Conservation (phyloP, 2,113 vertebrate species). For the Cinclus cinclus region DNA sequence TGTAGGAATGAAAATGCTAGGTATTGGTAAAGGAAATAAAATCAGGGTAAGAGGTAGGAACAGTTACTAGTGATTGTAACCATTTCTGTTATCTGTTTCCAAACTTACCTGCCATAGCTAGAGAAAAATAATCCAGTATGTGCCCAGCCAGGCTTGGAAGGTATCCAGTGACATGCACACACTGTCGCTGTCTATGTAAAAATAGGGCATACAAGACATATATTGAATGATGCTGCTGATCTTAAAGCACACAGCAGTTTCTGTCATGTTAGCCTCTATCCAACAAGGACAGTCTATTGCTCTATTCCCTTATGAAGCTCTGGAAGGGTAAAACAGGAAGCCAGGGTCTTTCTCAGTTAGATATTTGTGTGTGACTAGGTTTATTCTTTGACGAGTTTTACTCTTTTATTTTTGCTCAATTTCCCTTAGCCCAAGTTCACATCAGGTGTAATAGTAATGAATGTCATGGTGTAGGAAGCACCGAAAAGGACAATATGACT, state of each 20-base stretch:
- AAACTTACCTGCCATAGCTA: not conserved
- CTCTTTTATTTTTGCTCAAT: not conserved
- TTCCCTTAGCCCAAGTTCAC: not conserved
- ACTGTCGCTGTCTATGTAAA: not conserved
- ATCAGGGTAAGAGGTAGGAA: not conserved
- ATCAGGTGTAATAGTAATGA: not conserved
- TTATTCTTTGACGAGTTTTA: not conserved
- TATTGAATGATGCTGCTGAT: not conserved
- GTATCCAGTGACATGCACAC: not conserved
- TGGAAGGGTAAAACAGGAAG: not conserved
- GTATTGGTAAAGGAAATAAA: not conserved
- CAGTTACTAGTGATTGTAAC: not conserved
- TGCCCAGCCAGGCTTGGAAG: not conserved
- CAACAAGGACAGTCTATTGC: not conserved
- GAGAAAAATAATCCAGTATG: not conserved
- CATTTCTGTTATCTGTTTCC: not conserved
- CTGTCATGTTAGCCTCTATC: not conserved
- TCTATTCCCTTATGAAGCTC: not conserved
- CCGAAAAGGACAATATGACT: not conserved
- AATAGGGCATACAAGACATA: not conserved
- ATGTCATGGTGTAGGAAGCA: slow-evolving; percentile 9
- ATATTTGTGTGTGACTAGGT: not conserved
- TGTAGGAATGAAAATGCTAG: not conserved
- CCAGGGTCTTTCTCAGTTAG: not conserved
- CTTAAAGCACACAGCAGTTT: not conserved